A percentile compares a stretch with the other conserved stretches of the same genome.
phyloP scores from a whole-genome alignment of 1,140 invertebrate species.

The Zaprionus camerounensis region DNA sequence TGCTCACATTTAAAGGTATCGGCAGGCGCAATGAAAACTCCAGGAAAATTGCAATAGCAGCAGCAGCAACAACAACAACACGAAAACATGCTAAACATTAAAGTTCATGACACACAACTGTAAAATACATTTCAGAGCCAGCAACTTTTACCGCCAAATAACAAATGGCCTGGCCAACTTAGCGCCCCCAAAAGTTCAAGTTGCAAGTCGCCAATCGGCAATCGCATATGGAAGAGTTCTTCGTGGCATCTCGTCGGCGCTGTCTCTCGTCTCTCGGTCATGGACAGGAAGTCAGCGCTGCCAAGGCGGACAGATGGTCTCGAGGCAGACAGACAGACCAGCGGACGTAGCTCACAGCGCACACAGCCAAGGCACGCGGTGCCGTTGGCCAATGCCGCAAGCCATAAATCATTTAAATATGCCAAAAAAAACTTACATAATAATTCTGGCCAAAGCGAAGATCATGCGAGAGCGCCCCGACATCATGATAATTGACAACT shows the following conservation, averaged over 20 bases:
- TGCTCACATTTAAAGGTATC: constrained; percentile 78
- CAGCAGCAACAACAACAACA: constrained; percentile 40
- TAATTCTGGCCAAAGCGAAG: constrained; percentile 67
- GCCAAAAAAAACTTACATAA: constrained; percentile 75
- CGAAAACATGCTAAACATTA: constrained; percentile 72
- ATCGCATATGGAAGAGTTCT: constrained; percentile 75
- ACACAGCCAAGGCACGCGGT: background rate
- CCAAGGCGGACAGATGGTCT: background rate
- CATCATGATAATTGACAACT: constrained; percentile 59
- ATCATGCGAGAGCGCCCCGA: constrained; percentile 37
- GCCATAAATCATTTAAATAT: constrained; percentile 81
- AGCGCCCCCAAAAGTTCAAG: constrained; percentile 80
- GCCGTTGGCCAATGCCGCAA: constrained; percentile 74
- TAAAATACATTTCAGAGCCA: constrained; percentile 72
- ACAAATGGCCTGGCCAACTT: constrained; percentile 74
- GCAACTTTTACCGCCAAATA: constrained; percentile 75
- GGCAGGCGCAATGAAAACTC: constrained; percentile 58
- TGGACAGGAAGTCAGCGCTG: constrained; percentile 66
- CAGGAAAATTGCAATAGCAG: constrained; percentile 30
- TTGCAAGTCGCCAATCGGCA: constrained; percentile 31
- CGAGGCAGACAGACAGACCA: background rate
- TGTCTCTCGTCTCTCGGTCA: constrained; percentile 20
- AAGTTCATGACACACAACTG: constrained; percentile 82
- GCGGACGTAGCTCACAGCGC: background rate
- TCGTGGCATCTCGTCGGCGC: constrained; percentile 23